These are phyloP conservation scores for Galbula dea DNA, from an alignment of 2,113 vertebrate genomes.

Conservation along the genomic window DNA sequence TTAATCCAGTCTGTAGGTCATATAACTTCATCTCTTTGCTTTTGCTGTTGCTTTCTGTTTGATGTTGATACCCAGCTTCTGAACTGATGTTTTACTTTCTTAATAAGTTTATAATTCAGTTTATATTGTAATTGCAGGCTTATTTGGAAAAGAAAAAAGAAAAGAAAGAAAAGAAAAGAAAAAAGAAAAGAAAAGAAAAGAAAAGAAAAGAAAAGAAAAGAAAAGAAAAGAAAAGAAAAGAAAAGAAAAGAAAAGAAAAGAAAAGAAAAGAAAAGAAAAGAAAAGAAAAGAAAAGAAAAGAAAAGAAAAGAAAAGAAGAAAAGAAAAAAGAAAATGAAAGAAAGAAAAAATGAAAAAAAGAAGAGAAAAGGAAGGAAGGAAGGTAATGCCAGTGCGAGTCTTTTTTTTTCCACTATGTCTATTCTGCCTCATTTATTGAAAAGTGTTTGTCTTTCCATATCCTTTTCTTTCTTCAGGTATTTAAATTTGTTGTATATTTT, in stretches of 20 bases:
- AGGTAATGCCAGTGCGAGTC: conserved; percentile 40
- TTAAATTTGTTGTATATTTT: conserved; percentile 56
- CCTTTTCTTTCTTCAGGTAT: conserved; percentile 63
- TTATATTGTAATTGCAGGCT: conserved; percentile 51
- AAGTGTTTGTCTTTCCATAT: conserved; percentile 53
- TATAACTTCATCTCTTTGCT: conserved; percentile 57
- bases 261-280: neutral
- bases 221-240: neutral
- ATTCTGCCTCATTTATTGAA: conserved; percentile 64
- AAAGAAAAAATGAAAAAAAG: neutral
- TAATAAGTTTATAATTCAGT: conserved; percentile 63
- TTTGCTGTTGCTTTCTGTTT: conserved; percentile 69
- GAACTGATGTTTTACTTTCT: conserved; percentile 58
- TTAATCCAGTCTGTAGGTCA: conserved; percentile 70
- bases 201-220: neutral
- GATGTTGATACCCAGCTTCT: conserved; percentile 70
- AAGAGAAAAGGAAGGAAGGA: neutral
- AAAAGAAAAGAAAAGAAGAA: neutral
- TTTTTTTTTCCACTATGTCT: neutral
- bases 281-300: neutral
- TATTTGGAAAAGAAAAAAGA: neutral
- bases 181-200: neutral
- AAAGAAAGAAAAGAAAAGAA: neutral
- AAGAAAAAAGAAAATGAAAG: too few species aligned
- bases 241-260: neutral